A percentile compares a stretch with the other conserved stretches of the same genome.
Conservation (phyloP, 2,113 vertebrate species). For the rat (Rattus norvegicus) region DNA sequence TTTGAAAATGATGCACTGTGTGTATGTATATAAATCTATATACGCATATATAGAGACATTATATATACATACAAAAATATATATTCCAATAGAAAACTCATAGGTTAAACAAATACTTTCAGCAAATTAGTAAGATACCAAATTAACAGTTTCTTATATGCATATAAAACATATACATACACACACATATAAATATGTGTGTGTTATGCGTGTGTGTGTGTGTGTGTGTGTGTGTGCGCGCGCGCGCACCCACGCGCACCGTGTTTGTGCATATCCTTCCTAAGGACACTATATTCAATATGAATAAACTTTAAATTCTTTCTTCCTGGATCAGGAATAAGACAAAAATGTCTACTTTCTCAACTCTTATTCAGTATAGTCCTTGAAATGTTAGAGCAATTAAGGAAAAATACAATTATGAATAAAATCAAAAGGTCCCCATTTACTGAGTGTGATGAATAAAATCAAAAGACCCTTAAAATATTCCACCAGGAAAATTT, state of each 20-base stretch:
- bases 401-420: neutral
- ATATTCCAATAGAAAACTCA: neutral
- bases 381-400: neutral
- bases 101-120: neutral
- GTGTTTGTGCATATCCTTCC: too few relatives aligned
- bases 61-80: too few relatives aligned
- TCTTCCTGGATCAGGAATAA: neutral
- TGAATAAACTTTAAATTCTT: neutral
- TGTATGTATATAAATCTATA: too few relatives aligned
- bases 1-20: neutral
- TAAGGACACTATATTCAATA: neutral
- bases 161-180: neutral
- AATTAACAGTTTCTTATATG: neutral
- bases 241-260: too few relatives aligned
- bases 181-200: too few relatives aligned
- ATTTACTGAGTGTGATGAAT: neutral
- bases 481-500: neutral
- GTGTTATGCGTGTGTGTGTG: too few relatives aligned
- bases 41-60: neutral
- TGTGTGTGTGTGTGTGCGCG: too few relatives aligned
- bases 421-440: neutral
- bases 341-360: neutral
- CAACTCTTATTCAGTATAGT: neutral
- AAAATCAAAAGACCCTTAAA: neutral
- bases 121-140: neutral